These are phyloP conservation scores for Drosophila neotestacea DNA, from an alignment of 2,888 invertebrate genomes.

Conservation along the genomic window DNA sequence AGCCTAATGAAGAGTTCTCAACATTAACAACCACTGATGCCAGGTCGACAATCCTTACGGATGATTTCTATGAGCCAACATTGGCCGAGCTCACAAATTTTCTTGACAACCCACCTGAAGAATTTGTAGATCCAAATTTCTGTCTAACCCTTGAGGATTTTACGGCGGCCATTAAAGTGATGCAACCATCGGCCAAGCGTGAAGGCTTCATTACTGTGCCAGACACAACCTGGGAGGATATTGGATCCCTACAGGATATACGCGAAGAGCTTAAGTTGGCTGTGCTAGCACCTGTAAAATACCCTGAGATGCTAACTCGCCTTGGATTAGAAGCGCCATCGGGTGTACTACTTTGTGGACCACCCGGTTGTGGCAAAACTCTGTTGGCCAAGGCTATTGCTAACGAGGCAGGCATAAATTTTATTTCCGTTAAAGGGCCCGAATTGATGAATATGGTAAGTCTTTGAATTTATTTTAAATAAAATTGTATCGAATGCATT, in stretches of 20 bases:
- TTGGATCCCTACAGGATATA: conserved; percentile 95
- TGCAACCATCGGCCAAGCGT: conserved; percentile 96
- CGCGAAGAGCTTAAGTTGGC: conserved; percentile 95
- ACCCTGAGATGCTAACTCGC: conserved; percentile 91
- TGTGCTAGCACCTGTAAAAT: conserved; percentile 96
- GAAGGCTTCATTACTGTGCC: conserved; percentile 99
- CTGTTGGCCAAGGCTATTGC: conserved; percentile 98
- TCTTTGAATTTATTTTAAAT: neutral
- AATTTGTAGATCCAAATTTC: conserved; percentile 89
- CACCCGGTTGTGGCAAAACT: conserved; percentile 98
- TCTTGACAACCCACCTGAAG: conserved; percentile 88
- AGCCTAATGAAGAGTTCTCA: neutral
- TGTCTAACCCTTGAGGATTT: conserved; percentile 92
- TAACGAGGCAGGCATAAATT: conserved; percentile 99
- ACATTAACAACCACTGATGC: neutral
- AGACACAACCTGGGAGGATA: conserved; percentile 98
- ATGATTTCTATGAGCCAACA: conserved; percentile 77
- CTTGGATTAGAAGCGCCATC: conserved; percentile 93
- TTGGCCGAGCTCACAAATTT: conserved; percentile 88
- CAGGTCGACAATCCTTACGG: conserved; percentile 14
- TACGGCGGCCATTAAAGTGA: conserved; percentile 90
- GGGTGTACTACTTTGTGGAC: conserved; percentile 97
- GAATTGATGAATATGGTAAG: conserved; percentile 98
- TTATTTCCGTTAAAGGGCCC: conserved; percentile 99
- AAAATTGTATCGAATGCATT: neutral